These are phyloP conservation scores for Oreochromis grahami DNA, from an alignment of 2,797 vertebrate genomes.

Conservation along the genomic window DNA sequence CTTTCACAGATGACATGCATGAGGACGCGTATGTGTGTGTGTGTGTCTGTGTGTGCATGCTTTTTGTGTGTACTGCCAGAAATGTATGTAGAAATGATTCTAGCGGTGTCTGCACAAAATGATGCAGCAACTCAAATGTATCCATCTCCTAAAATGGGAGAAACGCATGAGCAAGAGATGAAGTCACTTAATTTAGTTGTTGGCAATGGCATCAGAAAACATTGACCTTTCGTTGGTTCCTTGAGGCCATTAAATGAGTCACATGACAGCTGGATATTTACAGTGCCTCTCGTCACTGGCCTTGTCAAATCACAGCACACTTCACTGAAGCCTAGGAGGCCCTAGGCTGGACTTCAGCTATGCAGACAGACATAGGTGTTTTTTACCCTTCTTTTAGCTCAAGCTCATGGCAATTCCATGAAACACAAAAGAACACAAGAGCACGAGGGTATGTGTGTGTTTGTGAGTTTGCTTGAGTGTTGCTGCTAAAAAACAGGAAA, in stretches of 20 bases:
- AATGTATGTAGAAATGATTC: neutral
- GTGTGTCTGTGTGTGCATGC: neutral
- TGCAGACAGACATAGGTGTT: conserved; percentile 58
- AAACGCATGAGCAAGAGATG: conserved; percentile 56
- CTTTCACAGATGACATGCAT: conserved; percentile 42
- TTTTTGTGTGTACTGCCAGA: neutral
- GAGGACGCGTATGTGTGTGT: neutral
- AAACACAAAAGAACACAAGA: conserved; percentile 25
- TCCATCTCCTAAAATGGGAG: conserved; percentile 53
- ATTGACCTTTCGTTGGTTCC: conserved; percentile 73
- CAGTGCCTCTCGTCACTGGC: conserved; percentile 73
- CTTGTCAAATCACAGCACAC: conserved; percentile 76
- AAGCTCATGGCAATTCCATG: conserved; percentile 13
- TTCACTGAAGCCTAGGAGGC: conserved; percentile 61
- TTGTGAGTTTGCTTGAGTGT: neutral
- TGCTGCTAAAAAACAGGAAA: neutral
- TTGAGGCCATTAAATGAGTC: conserved; percentile 69
- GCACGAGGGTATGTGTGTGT: conserved; percentile 10
- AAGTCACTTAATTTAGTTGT: conserved; percentile 72
- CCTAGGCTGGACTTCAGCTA: conserved; percentile 51
- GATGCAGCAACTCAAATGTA: conserved; percentile 56
- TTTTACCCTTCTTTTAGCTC: conserved; percentile 28
- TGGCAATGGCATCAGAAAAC: conserved; percentile 73
- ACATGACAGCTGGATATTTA: conserved; percentile 74
- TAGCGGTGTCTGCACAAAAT: neutral